A percentile compares a stretch with the other conserved stretches of the same genome.
Conservation (phyloP, 2,797 vertebrate genomes). For the Remorina albescens region DNA sequence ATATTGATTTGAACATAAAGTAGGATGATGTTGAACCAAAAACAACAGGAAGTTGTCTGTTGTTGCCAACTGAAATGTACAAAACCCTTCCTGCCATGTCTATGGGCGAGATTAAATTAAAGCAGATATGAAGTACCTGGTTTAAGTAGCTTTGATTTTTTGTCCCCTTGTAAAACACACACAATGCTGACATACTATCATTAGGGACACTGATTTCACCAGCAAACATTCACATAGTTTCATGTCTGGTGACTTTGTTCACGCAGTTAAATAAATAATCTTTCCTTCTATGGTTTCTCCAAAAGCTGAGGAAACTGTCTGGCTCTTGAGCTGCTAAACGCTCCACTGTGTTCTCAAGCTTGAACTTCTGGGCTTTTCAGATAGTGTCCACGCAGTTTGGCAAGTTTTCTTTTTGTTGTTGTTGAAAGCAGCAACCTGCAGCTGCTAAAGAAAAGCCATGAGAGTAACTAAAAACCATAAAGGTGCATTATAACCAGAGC, state of each 20-base stretch:
- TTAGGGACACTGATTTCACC: too few relatives aligned
- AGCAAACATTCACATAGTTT: too few relatives aligned
- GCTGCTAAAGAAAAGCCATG: background rate
- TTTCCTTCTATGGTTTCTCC: background rate
- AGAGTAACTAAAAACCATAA: background rate
- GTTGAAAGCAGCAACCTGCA: background rate
- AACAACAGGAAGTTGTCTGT: too few relatives aligned
- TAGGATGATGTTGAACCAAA: background rate
- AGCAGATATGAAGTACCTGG: background rate
- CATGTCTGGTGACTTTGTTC: too few relatives aligned
- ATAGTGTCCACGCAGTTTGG: background rate
- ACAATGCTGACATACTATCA: background rate
- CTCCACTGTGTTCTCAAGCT: background rate
- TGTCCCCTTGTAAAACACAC: background rate
- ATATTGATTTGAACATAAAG: background rate
- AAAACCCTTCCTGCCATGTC: background rate
- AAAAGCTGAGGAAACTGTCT: background rate
- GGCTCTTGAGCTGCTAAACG: background rate
- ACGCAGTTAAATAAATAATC: too few relatives aligned
- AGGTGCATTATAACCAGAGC: background rate
- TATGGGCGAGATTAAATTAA: background rate
- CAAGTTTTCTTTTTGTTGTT: too few relatives aligned
- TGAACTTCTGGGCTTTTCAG: background rate
- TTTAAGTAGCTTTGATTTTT: background rate
- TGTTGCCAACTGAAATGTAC: background rate